A percentile compares a stretch with the other conserved stretches of the same genome.
Evolutionary conservation across 2,797 vertebrate genomes (phyloP).

Genomic region (Gymnopithys bicolor): DNA sequence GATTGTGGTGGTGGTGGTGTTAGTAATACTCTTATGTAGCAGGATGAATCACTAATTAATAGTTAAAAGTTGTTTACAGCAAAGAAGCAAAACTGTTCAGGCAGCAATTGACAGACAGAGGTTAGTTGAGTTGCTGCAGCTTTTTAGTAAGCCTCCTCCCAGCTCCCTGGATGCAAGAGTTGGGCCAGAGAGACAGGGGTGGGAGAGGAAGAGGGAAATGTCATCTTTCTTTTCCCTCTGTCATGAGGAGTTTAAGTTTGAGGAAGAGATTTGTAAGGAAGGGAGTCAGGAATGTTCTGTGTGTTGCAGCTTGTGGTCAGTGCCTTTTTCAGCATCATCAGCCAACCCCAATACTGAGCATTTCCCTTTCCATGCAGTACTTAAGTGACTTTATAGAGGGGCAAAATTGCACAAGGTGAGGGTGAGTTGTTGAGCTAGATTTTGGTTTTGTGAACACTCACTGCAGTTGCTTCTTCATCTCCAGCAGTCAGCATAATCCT

Average conservation of each 20-base stretch:
- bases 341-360: neutral
- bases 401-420: neutral
- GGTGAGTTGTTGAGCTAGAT: neutral
- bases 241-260: neutral
- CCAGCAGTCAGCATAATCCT: neutral
- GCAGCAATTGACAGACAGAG: conserved; percentile 44
- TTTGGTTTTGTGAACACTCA: neutral
- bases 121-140: conserved; percentile 10
- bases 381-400: neutral
- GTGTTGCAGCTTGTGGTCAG: neutral
- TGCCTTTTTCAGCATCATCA: neutral
- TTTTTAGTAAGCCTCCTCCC: neutral
- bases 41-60: conserved; percentile 67
- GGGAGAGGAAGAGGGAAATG: neutral
- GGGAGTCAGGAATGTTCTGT: neutral
- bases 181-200: neutral
- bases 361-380: neutral
- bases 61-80: conserved; percentile 54
- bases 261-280: neutral
- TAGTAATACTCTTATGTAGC: conserved; percentile 56
- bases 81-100: conserved; percentile 54
- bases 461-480: neutral
- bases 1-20: conserved; percentile 19
- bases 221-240: neutral
- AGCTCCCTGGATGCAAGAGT: neutral